Evolutionary conservation across 2,888 invertebrate species (phyloP).

Genomic region (Deilephila porcellus): DNA sequence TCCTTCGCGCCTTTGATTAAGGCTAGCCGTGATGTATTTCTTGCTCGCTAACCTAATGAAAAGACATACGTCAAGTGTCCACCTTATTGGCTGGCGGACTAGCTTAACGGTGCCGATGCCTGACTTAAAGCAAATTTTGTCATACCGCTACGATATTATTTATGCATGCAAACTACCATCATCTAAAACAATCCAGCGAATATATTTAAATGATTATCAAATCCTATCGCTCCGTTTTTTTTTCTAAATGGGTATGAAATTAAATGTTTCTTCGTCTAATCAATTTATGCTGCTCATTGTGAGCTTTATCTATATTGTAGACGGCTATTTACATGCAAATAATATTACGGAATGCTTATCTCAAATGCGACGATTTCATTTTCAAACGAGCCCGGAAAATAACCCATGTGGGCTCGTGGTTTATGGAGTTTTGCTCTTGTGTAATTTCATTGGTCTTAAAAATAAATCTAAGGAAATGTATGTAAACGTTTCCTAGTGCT

Average conservation of each 20-base stretch:
- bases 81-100: conserved; percentile 80
- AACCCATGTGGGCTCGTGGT: conserved; percentile 3
- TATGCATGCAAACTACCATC: conserved; percentile 7
- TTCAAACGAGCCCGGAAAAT: conserved; percentile 42
- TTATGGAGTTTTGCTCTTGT: conserved; percentile 5
- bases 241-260: conserved; percentile 42
- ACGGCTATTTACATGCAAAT: conserved; percentile 64
- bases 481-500: neutral
- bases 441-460: neutral
- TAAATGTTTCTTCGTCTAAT: conserved; percentile 45
- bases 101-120: conserved; percentile 75
- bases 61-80: conserved; percentile 82
- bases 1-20: conserved; percentile 82
- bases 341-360: conserved; percentile 52
- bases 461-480: neutral
- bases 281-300: conserved; percentile 53
- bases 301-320: conserved; percentile 55
- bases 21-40: conserved; percentile 80
- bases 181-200: neutral
- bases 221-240: conserved; percentile 34
- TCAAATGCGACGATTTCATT: conserved; percentile 51
- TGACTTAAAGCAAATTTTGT: conserved; percentile 66
- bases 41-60: conserved; percentile 81
- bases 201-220: neutral
- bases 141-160: conserved; percentile 47